phyloP scores from a whole-genome alignment of 2,797 vertebrate species.

The Syngnathus rostellatus region DNA sequence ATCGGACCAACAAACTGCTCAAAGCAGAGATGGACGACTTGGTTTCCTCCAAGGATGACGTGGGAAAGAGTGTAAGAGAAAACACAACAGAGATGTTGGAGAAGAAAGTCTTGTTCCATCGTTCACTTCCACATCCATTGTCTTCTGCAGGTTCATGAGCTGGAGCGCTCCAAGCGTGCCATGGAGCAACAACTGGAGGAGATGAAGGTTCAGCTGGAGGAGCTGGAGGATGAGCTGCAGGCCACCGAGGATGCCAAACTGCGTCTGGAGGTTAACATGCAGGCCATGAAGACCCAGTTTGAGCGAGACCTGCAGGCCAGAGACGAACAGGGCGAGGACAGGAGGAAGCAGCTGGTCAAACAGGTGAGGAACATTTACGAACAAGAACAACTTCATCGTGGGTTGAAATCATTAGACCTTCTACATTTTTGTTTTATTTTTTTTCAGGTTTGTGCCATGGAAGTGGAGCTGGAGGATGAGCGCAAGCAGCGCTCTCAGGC shows the following conservation, averaged over 20 bases:
- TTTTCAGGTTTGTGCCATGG: conserved; percentile 89
- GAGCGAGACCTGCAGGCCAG: conserved; percentile 86
- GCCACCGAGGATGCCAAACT: conserved; percentile 93
- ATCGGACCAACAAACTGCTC: conserved; percentile 82
- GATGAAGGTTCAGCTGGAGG: conserved; percentile 91
- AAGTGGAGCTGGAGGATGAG: conserved; percentile 88
- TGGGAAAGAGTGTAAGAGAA: conserved; percentile 87
- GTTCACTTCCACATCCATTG: not conserved
- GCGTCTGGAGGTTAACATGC: conserved; percentile 96
- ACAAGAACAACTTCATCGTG: too few relatives aligned
- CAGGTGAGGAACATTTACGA: conserved; percentile 64
- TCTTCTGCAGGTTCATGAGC: conserved; percentile 83
- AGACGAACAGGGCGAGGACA: conserved; percentile 94
- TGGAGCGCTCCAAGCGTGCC: conserved; percentile 88
- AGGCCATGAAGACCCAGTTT: conserved; percentile 94
- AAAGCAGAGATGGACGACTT: conserved; percentile 90
- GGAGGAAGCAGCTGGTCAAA: conserved; percentile 86
- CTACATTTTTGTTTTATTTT: not conserved
- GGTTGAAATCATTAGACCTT: too few relatives aligned
- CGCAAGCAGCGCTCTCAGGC: conserved; percentile 82
- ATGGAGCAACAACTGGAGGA: conserved; percentile 94
- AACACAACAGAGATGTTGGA: conserved; percentile 9
- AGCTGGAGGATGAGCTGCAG: conserved; percentile 94
- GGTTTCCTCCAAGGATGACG: conserved; percentile 93
- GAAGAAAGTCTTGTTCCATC: conserved; percentile 22